These are phyloP conservation scores for Phengaris arion DNA, from an alignment of 2,888 invertebrate species.

Conservation along the genomic window DNA sequence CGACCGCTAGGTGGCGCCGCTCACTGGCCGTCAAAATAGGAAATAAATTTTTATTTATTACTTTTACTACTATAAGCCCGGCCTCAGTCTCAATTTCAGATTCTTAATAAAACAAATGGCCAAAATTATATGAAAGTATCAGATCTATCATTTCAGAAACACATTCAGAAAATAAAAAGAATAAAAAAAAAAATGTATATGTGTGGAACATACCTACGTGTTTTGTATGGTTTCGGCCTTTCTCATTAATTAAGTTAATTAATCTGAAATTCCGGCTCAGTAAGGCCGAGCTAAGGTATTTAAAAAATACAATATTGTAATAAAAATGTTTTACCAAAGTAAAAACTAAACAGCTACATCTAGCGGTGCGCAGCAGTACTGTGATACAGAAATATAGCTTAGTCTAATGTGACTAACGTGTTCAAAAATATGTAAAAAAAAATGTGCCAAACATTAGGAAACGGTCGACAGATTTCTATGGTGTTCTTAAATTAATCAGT, in stretches of 20 bases:
- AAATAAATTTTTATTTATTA: conserved; percentile 3
- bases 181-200: not conserved
- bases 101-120: too few relatives aligned
- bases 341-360: conserved; percentile 1
- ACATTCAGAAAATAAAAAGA: not conserved
- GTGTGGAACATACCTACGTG: not conserved
- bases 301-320: not conserved
- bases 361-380: conserved; percentile 11
- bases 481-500: conserved; percentile 13
- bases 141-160: too few relatives aligned
- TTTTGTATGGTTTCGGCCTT: not conserved
- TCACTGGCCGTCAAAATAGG: not conserved
- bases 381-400: conserved; percentile 10
- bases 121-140: too few relatives aligned
- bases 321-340: not conserved
- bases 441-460: not conserved
- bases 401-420: conserved; percentile 15
- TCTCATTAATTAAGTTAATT: not conserved
- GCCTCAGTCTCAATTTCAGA: not conserved
- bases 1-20: conserved; percentile 20
- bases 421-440: not conserved
- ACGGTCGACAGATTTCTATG: not conserved
- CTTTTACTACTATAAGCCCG: not conserved
- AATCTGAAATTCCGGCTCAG: not conserved
- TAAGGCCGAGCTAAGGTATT: not conserved